Base-by-base conservation (phyloP, 1,140 invertebrate species). In the Oppia nitens region DNA sequence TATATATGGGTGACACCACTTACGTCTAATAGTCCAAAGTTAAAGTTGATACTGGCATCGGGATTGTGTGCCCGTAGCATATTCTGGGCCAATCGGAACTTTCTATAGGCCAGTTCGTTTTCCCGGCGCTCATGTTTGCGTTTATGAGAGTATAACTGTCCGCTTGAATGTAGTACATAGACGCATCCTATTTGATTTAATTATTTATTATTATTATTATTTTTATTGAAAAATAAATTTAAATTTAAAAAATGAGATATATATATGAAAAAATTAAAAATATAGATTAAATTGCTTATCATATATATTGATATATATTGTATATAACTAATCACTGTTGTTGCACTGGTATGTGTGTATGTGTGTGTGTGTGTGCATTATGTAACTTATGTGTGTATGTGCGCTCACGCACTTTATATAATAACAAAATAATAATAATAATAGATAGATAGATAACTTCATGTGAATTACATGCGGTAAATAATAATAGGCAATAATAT, bases 81-180 rank as follows among this genome's bases (percentile, higher is more conserved):
- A 51, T 69, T 75, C 62, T 76, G 77, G 12, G 79, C 76, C 53
- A 80, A 70, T 66, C 85, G 85, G 71, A 83, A 85, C 68, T 84
- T 84, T 52, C 84, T 71, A 71, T 87, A 87, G 1, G 83, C 83
- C 57, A 86, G 68, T 65, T 93, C 89, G 2, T 84, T 84, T 63
- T 93, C 89, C 67, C 87, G 83, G 20, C 88, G 78, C 71, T 97
- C 93, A 71, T 98, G 94, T 71, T 96, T 97, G 47, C 92, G 79
- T 64, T 96, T 97, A 71, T 98, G 94, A 1, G 91, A 92, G 70
- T 94, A 90, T n/a, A 97, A 79, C 68, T 98, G 93, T 52, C 90
- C 87, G 66, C 87, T 91, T 2, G 90, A 95, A 68, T 97, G 92
- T 40, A 97, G 74, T 0, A 97, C 92, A 70, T 95, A 96, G 68